phyloP scores from a whole-genome alignment of 2,888 invertebrate species.

The Lasioglossum pauxillum region DNA sequence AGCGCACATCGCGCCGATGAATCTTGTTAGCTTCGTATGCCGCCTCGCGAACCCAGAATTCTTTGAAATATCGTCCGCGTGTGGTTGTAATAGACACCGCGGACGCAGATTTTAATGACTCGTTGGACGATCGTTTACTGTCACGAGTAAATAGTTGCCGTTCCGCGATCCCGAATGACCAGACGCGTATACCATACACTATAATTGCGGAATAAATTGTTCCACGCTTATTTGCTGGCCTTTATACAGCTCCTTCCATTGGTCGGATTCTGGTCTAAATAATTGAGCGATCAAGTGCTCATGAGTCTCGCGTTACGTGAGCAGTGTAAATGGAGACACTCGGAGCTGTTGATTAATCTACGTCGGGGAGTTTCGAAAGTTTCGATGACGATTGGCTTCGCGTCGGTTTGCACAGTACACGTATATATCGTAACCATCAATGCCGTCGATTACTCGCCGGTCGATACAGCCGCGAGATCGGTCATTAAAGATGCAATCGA shows the following conservation, averaged over 20 bases:
- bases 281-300: conserved; percentile 10
- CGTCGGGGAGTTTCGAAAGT: not conserved
- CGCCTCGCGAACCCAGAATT: not conserved
- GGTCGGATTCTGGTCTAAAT: not conserved
- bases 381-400: not conserved
- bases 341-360: not conserved
- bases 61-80: conserved; percentile 11
- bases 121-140: conserved; percentile 13
- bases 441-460: not conserved
- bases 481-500: not conserved
- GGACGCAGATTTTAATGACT: conserved; percentile 10
- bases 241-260: not conserved
- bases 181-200: not conserved
- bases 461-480: not conserved
- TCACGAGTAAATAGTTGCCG: conserved; percentile 2
- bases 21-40: not conserved
- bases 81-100: too few relatives aligned
- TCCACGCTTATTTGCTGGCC: not conserved
- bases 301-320: not conserved
- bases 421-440: not conserved
- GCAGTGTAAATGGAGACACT: not conserved
- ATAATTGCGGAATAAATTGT: conserved; percentile 1
- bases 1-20: not conserved
- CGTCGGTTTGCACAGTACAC: not conserved
- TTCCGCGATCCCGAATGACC: not conserved